Evolutionary conservation across 2,888 invertebrate species (phyloP), one percentile per base, ranked within the genome.

Genomic region (Limnephilus auricula): DNA sequence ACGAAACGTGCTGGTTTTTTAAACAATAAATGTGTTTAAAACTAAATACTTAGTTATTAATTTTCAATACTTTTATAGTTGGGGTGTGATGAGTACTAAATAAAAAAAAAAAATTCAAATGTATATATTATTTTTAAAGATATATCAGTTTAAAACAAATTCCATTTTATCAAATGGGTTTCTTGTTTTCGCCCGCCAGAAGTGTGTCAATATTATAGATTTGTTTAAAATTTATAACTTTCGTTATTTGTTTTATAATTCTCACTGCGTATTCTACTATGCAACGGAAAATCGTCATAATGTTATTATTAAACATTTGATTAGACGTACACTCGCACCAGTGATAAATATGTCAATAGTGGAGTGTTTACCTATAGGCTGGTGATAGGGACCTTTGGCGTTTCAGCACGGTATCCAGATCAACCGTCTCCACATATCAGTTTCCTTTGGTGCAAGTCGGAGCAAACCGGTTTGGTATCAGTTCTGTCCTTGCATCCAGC

Each of bases 361-460:
- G 6, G 15, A 45, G 45, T 86, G 86, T 86, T 86, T 86, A 86
- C 45, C 86, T 86, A 34, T 82, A 45, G 45, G 15, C 50, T 45
- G 31, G 84, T 85, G 37, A 37, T 85, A 94, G 84, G 84, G 80
- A 91, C 84, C 83, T 84, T 90, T 90, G 50, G 80, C 89, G 80
- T 80, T 79, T 40, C 30, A 25, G 31, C 50, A 10, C 34, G 65
- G 32, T 31, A 88, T 37, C 87, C 45, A 89, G 86, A 90, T 86
- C 90, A 25, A 34, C 31, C 18, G 30, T 32, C 78, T 89, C 86
- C 86, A 31, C 18, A 30, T 79, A 25, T 32, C 86, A 79, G 32
- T 65, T 79, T 30, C 32, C 40, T 30, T 79, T 31, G 50, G 79
- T 31, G 30, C 6, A 9, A 13, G 80, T 89, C 83, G 15, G 45